Evolutionary conservation across 2,113 vertebrate genomes (phyloP), one percentile per base, ranked within the genome.

Genomic region (Glaucidium brasilianum): DNA sequence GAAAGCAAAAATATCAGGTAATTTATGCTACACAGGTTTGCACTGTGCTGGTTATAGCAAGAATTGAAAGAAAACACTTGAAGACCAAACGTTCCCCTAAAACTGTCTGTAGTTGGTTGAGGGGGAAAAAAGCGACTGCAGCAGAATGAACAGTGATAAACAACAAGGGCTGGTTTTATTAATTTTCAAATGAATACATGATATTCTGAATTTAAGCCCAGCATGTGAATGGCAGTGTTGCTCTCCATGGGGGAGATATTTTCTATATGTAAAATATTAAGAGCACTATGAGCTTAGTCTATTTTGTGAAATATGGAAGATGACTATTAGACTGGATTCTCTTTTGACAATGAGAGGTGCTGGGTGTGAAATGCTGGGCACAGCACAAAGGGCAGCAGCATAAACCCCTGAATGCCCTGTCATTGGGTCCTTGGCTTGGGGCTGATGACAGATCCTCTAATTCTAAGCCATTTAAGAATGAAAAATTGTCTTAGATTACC

Each of bases 341-440:
- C 16, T 23, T 63, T 34, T 37, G 72, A 14, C 20, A 3, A 2
- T 6, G 49, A 12, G 52, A 9, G 6, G 10, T 43, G 21, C 43
- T 43, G 73, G 62, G 68, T 37, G 19, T 0, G 4, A 15, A 77
- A 12, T 0, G 1, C 0, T 19, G n/a, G 41, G 35, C 32, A 18
- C 4, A 17, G 3, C 5, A 3, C 27, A 8, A 30, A 11, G 32
- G 64, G 53, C 77, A 77, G 83, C 52, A 15, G 15, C 32, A 1
- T 13, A 7, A 41, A 3, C 10, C 50, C 19, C 63, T 45, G 6
- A 19, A 8, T 1, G 0, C 34, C 20, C 35, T 1, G 3, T 25
- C 27, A 2, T 12, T 37, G 41, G 4, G 26, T 8, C 11, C 53
- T 3, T 7, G 20, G 13, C 67, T 26, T 5, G 39, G 66, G 39